Conservation (phyloP, 2,113 vertebrate genomes). For the Corythaixoides concolor region DNA sequence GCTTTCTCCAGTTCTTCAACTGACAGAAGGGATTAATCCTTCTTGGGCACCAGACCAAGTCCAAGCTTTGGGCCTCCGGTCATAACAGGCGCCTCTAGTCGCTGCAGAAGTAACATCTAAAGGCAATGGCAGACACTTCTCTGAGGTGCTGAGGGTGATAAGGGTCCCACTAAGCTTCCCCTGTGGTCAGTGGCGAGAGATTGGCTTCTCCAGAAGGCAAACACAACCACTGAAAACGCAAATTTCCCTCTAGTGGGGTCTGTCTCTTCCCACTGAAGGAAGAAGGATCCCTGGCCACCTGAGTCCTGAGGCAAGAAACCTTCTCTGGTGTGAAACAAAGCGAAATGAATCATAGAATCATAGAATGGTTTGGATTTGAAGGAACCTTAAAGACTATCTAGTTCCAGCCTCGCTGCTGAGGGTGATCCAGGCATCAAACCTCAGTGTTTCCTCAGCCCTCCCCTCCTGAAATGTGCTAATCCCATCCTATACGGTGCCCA, state of each 20-base stretch:
- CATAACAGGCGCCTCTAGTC: not conserved
- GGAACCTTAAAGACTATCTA: not conserved
- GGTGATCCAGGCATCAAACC: not conserved
- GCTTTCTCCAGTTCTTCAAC: not conserved
- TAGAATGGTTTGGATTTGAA: not conserved
- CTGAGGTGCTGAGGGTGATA: not conserved
- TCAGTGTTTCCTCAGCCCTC: not conserved
- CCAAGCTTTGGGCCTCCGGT: not conserved
- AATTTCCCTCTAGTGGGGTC: not conserved
- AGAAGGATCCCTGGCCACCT: not conserved
- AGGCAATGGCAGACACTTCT: not conserved
- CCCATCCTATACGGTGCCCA: fast-evolving
- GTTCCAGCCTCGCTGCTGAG: not conserved
- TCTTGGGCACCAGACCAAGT: not conserved
- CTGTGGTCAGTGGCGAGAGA: not conserved
- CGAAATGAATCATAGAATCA: not conserved
- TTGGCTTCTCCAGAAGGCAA: not conserved
- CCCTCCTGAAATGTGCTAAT: not conserved
- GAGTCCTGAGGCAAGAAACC: not conserved
- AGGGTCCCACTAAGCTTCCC: not conserved
- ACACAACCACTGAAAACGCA: not conserved
- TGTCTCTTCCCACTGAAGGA: not conserved
- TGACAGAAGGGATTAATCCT: not conserved
- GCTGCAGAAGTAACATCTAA: not conserved
- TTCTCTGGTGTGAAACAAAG: not conserved